Evolutionary conservation across 2,113 vertebrate genomes (phyloP), one percentile per base, ranked within the genome.

Genomic region (Ellobius talpinus): DNA sequence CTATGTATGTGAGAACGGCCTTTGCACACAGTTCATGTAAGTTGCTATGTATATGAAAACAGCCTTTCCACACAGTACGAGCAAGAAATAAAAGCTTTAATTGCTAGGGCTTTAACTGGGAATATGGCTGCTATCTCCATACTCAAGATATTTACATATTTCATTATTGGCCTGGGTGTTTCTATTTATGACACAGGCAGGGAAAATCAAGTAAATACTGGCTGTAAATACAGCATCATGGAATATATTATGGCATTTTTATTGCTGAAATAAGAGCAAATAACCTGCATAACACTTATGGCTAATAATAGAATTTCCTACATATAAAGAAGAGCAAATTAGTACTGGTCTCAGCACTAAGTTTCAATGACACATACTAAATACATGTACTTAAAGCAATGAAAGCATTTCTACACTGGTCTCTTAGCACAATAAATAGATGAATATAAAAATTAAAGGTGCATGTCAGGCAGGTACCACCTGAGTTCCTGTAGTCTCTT

Each of bases 221-320:
- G 19, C 81, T 91, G 70, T 31, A 91, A 96, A 85, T 77, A 84
- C 7, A 95, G 61, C 31, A 10, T 92, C 66, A 29, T 92, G 55
- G 77, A 76, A 96, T 89, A 65, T 52, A 70, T 70, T 7, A 66
- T 82, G 26, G 1, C 81, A 82, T 77, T 93, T 93, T 92, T 63
- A 52, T 78, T 95, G 50, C 17, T 90, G 81, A 96, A 88, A 90
- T 63, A 77, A 95, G 52, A 96, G 13, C 42, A 95, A 94, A 89
- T 78, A 95, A 58, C 14, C 74, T 55, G 11, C 12, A 63, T 26
- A 63, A 65, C 39, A 88, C 26, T 93, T 84, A 47, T 8, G 4
- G 19, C n/a, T 8, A 84, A 55, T 88, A 89, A 88, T 3, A 86
- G 5, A 55, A 77, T 81, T 95, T 88, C 36, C 65, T 77, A 86